Conservation (phyloP, 2,888 invertebrate genomes). For the Teleogryllus oceanicus region DNA sequence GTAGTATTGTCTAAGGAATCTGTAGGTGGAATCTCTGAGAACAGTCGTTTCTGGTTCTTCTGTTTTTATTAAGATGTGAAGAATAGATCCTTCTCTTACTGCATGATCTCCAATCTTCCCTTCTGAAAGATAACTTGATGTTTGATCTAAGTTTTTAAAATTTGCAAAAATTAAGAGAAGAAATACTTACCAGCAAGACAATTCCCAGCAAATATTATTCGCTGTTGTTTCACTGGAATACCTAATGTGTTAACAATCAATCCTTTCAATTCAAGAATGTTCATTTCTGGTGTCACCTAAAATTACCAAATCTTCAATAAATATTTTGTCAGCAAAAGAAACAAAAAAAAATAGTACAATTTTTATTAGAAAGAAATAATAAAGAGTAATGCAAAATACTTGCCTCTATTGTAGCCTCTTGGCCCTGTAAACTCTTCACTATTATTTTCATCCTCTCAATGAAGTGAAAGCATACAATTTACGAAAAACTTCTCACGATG, state of each 20-base stretch:
- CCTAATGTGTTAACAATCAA: background rate
- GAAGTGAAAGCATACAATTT: too few species aligned
- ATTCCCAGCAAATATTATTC: background rate
- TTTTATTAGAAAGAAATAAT: too few species aligned
- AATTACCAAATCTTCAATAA: background rate
- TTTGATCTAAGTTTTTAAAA: too few species aligned
- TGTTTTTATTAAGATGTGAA: slow-evolving; percentile 23
- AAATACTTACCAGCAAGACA: background rate
- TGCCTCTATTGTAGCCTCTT: background rate
- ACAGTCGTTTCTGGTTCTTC: slow-evolving; percentile 24
- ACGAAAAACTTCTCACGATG: too few species aligned
- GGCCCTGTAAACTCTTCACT: background rate
- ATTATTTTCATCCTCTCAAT: background rate
- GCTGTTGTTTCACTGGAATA: background rate
- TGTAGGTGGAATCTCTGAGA: slow-evolving; percentile 26
- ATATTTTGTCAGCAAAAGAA: background rate
- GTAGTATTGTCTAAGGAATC: slow-evolving; percentile 31
- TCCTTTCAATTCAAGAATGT: background rate
- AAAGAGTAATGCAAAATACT: background rate
- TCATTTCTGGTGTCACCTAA: background rate
- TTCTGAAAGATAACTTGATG: background rate
- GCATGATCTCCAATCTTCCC: background rate
- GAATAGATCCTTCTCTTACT: background rate
- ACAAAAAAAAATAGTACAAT: background rate
- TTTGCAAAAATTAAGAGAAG: background rate